These are phyloP conservation scores for Macropis europaea DNA, from an alignment of 2,888 invertebrate species.

Conservation along the genomic window DNA sequence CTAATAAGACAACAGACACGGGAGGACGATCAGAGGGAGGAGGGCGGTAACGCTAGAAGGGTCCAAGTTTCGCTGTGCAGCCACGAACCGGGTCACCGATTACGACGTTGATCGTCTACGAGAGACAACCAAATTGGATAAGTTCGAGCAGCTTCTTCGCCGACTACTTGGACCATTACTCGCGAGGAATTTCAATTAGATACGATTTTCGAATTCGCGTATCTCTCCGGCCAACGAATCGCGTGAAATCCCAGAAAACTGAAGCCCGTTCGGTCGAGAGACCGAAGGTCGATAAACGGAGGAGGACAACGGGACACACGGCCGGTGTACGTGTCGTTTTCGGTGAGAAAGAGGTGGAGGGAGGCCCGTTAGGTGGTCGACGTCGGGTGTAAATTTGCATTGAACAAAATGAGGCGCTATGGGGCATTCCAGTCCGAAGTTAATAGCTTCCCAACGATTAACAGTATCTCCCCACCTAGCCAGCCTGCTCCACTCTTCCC, in stretches of 20 bases:
- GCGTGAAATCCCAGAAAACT: neutral
- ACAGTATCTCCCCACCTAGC: constrained; percentile 70
- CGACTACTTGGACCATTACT: constrained; percentile 51
- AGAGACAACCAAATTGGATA: constrained; percentile 73
- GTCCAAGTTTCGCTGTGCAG: constrained; percentile 60
- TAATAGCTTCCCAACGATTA: constrained; percentile 79
- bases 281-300: neutral
- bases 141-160: constrained; percentile 70
- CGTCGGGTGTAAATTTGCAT: constrained; percentile 75
- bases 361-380: constrained; percentile 58
- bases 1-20: constrained; percentile 73
- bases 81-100: constrained; percentile 74
- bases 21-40: constrained; percentile 54
- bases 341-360: constrained; percentile 49
- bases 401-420: constrained; percentile 77
- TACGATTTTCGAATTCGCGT: constrained; percentile 35
- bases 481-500: constrained; percentile 45
- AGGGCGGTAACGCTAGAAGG: constrained; percentile 54
- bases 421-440: constrained; percentile 77
- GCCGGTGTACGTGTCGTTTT: constrained; percentile 55
- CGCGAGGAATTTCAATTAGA: constrained; percentile 44
- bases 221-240: constrained; percentile 1
- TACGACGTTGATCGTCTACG: constrained; percentile 73
- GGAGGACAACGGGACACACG: constrained; percentile 24
- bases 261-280: too few species aligned